phyloP scores from a whole-genome alignment of 23 tunicate genomes.

The Styela plicata region DNA sequence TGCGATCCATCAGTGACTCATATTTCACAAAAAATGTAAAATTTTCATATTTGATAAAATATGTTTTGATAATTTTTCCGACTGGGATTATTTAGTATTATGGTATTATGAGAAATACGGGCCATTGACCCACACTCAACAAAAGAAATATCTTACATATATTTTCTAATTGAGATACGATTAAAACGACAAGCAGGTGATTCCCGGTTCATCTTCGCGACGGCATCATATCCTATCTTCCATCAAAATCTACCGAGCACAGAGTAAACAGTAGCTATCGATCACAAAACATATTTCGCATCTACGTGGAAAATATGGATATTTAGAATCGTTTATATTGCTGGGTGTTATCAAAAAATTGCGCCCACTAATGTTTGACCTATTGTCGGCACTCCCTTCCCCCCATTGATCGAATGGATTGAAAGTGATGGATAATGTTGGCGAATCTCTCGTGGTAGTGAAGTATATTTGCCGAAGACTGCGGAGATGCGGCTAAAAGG shows the following conservation, averaged over 20 bases:
- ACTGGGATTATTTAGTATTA: no score
- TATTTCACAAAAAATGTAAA: no score
- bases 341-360: background rate
- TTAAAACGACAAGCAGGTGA: background rate
- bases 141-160: no score
- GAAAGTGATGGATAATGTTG: background rate
- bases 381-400: background rate
- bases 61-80: no score
- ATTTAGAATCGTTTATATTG: background rate
- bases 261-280: background rate
- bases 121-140: no score
- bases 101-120: no score
- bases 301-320: background rate
- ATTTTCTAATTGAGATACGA: no score
- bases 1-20: no score
- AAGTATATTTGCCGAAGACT: background rate
- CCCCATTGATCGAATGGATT: background rate
- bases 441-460: background rate
- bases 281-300: background rate
- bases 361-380: background rate
- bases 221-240: background rate
- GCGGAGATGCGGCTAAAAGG: background rate
- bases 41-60: no score
- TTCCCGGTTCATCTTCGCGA: background rate
- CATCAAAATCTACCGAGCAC: background rate